Evolutionary conservation across 2,113 vertebrate genomes (phyloP).

Genomic region (Hystrix brachyura): DNA sequence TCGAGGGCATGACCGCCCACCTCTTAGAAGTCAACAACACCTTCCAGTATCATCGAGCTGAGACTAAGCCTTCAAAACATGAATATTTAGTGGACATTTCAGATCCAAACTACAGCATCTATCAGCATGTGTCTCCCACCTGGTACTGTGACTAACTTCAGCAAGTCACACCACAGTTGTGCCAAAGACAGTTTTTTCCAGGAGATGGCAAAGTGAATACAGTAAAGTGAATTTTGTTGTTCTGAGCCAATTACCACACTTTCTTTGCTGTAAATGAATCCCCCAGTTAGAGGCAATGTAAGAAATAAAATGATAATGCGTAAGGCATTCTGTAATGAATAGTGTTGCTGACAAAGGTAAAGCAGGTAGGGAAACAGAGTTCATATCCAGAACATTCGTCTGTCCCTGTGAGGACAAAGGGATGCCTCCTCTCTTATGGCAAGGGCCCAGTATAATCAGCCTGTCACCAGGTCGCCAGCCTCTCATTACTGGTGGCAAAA

Average conservation of each 20-base stretch:
- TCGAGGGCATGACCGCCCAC: too few relatives aligned
- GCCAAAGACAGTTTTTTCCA: neutral
- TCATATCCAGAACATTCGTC: neutral
- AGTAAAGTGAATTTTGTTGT: neutral
- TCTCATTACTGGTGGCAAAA: neutral
- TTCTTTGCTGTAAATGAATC: neutral
- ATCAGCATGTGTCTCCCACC: neutral
- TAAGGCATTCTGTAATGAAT: neutral
- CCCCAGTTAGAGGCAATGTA: neutral
- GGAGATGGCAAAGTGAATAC: neutral
- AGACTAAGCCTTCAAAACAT: neutral
- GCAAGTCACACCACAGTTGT: neutral
- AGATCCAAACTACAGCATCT: neutral
- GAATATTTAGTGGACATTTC: neutral
- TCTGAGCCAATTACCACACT: neutral
- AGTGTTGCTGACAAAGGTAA: neutral
- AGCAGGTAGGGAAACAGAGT: neutral
- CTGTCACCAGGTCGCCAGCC: neutral
- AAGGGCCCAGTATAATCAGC: neutral
- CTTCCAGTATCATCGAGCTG: neutral
- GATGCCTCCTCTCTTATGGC: neutral
- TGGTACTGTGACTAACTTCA: neutral
- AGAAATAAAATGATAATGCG: neutral
- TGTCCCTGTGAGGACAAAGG: neutral
- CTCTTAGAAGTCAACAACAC: too few relatives aligned